Evolutionary conservation across 2,888 invertebrate genomes (phyloP), one percentile per base, ranked within the genome.

Genomic region (Amaurobius ferox): DNA sequence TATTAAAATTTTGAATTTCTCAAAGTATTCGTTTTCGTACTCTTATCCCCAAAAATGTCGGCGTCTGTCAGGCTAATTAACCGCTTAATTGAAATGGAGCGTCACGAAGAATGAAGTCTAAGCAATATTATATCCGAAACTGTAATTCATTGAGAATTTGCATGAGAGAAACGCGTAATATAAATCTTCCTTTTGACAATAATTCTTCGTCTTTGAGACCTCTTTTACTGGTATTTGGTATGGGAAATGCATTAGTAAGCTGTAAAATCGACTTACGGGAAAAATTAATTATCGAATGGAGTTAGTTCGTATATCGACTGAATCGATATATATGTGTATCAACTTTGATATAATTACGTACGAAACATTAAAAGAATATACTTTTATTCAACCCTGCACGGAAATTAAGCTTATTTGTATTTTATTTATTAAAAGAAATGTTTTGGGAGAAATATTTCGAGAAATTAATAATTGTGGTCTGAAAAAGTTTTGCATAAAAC

Each of bases 191-290:
- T 5, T 23, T 55, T 23, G 6, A 16, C 2, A 1, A 7, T 23
- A 23, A 55, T 55, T 11, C 55, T 55, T 55, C 55, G 5, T 55
- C 23, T 55, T 7, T 16, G 23, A 55, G 11, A 23, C 23, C 23
- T 55, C 55, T 55, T 23, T 23, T 23, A 44, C 16, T 44, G 16
- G 44, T 13, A 23, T 72, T 72, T 61, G 66, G 44, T 79, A 79
- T 79, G 61, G 79, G 71, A 79, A 79, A 79, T 28, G 9, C 79
- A 79, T 79, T 79, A 79, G 48, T 39, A 79, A 66, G 35, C 32
- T 48, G 64, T 66, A 66, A 26, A 64, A 72, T 79, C 44, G 28
- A 79, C 44, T 62, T 7, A 19, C 61, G 72, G 70, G 28, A 32
- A n/a, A n/a, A 64, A 79, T 67, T 61, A 44, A 72, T 71, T 72